phyloP scores from a whole-genome alignment of 2,797 vertebrate genomes.

The Periophthalmus magnuspinnatus region DNA sequence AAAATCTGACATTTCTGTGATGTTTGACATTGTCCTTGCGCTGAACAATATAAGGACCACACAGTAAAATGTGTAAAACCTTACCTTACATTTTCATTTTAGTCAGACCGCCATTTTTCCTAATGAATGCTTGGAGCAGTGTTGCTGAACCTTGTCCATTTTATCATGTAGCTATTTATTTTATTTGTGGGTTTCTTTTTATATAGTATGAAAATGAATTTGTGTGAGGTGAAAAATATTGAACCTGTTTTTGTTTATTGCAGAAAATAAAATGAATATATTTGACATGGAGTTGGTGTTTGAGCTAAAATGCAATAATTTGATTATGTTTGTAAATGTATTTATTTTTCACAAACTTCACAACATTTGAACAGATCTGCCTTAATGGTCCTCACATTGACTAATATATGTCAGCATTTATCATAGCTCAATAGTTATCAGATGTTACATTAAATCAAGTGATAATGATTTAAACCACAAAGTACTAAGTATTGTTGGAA shows the following conservation, averaged over 20 bases:
- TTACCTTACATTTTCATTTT: background rate
- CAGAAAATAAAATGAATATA: constrained; percentile 48
- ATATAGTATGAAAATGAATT: background rate
- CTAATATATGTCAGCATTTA: background rate
- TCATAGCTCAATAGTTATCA: background rate
- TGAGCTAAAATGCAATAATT: background rate
- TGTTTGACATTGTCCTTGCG: background rate
- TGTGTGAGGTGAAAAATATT: constrained; percentile 8
- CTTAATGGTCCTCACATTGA: background rate
- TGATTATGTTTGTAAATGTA: background rate
- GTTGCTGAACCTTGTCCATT: background rate
- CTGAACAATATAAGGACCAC: background rate
- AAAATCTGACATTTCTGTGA: background rate
- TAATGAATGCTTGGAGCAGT: background rate
- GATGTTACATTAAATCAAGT: background rate
- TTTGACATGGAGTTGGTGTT: constrained; percentile 16
- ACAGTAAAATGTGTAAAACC: background rate
- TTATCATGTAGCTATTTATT: constrained; percentile 1
- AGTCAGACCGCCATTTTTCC: no score
- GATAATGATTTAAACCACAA: background rate
- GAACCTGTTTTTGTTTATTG: constrained; percentile 8
- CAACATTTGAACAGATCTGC: background rate
- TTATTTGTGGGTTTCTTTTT: background rate
- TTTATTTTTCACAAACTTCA: background rate
- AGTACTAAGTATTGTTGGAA: background rate